Evolutionary conservation across 2,113 vertebrate species (phyloP).

Genomic region (Xerus inauris): DNA sequence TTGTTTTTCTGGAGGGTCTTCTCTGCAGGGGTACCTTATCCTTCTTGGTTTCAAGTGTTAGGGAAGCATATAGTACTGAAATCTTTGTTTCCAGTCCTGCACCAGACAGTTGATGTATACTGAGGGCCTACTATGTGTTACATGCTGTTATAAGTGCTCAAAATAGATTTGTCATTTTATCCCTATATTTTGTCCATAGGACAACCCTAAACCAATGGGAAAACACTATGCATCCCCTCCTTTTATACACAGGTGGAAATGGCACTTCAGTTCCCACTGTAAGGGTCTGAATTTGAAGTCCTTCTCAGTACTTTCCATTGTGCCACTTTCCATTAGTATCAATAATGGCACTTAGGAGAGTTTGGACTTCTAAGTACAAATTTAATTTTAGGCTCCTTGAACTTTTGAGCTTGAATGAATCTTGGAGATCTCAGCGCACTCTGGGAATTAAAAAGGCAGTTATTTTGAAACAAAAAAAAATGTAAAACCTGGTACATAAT

Average conservation of each 20-base stretch:
- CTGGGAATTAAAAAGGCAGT: not conserved
- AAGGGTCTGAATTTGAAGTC: not conserved
- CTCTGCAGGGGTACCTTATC: too few relatives aligned
- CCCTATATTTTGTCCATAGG: not conserved
- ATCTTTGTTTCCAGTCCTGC: not conserved
- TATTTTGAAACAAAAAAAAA: conserved; percentile 6
- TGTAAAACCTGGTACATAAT: not conserved
- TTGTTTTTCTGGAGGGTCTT: not conserved
- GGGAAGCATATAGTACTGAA: not conserved
- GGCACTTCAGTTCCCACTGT: not conserved
- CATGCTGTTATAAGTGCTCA: not conserved
- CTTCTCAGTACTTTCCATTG: not conserved
- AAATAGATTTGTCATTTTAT: not conserved
- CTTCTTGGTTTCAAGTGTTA: not conserved
- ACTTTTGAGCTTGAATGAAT: not conserved
- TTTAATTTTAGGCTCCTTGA: not conserved
- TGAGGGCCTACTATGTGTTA: not conserved
- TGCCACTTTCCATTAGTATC: not conserved
- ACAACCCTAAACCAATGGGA: not conserved
- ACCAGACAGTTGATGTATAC: too few relatives aligned
- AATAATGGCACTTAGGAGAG: not conserved
- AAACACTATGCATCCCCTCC: not conserved
- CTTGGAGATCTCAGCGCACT: not conserved
- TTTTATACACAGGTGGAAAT: not conserved
- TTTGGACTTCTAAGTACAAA: not conserved